Evolutionary conservation across 2,113 vertebrate species (phyloP).

Genomic region (Oreotragus oreotragus): DNA sequence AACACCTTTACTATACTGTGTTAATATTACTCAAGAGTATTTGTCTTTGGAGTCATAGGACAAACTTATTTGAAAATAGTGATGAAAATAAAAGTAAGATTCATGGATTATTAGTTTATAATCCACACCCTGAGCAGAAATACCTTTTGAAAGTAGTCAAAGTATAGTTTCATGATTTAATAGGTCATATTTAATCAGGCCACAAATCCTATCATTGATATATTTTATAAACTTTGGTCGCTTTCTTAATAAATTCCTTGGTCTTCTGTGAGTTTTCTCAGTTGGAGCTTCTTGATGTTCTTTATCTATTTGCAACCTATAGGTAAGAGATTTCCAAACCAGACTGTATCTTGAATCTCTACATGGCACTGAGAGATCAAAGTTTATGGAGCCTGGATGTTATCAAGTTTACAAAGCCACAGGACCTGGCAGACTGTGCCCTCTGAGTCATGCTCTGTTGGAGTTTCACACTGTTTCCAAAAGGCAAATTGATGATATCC

Average conservation of each 20-base stretch:
- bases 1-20: neutral
- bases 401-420: neutral
- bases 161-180: neutral
- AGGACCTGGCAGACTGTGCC: neutral
- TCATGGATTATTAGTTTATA: conserved; percentile 3
- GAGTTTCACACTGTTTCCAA: conserved; percentile 41
- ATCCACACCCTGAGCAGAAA: neutral
- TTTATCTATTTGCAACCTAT: neutral
- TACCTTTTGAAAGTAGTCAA: conserved; percentile 18
- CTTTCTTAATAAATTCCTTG: neutral
- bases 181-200: conserved; percentile 7
- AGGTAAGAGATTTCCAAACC: neutral
- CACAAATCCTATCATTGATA: neutral
- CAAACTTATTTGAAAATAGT: conserved; percentile 23
- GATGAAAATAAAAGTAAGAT: neutral
- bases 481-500: conserved; percentile 41
- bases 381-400: neutral
- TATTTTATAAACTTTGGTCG: neutral
- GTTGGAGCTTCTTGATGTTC: neutral
- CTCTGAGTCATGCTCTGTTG: neutral
- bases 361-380: neutral
- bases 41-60: neutral
- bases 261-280: neutral
- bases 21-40: neutral
- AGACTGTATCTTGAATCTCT: conserved; percentile 8